These are phyloP conservation scores for Megaustenia siamemsis DNA, from an alignment of 2,888 invertebrate genomes.

Conservation along the genomic window DNA sequence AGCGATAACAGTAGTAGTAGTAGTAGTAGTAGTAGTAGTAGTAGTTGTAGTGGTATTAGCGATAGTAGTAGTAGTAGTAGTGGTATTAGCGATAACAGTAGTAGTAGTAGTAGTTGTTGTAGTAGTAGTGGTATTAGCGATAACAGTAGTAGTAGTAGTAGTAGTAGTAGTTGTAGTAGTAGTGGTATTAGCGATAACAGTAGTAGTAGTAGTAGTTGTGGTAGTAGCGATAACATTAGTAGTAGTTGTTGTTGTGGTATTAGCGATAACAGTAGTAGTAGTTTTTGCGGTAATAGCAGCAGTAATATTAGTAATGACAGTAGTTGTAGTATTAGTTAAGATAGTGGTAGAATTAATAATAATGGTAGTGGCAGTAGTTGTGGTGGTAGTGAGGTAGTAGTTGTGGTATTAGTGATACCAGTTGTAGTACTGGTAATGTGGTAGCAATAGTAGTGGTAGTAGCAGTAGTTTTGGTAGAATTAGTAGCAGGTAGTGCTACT, in stretches of 20 bases:
- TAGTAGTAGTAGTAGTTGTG: background rate
- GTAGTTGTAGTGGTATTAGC: no score
- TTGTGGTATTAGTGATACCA: background rate
- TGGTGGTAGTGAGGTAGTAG: background rate
- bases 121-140: no score
- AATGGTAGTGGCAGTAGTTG: no score
- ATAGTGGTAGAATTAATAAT: background rate
- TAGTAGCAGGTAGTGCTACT: no score
- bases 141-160: background rate
- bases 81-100: no score
- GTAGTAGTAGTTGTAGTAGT: background rate
- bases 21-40: background rate
- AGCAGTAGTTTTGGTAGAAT: no score
- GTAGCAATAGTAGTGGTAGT: background rate
- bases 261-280: no score
- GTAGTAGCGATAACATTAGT: background rate
- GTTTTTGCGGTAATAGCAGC: no score
- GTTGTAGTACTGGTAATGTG: background rate
- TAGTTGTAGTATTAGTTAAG: background rate
- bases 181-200: background rate
- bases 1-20: background rate
- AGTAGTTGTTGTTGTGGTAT: slow-evolving; percentile 4
- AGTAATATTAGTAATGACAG: background rate
- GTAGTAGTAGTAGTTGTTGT: background rate
- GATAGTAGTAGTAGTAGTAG: no score